Conservation (phyloP, 1,140 invertebrate genomes). For the Homalodisca vitripennis region DNA sequence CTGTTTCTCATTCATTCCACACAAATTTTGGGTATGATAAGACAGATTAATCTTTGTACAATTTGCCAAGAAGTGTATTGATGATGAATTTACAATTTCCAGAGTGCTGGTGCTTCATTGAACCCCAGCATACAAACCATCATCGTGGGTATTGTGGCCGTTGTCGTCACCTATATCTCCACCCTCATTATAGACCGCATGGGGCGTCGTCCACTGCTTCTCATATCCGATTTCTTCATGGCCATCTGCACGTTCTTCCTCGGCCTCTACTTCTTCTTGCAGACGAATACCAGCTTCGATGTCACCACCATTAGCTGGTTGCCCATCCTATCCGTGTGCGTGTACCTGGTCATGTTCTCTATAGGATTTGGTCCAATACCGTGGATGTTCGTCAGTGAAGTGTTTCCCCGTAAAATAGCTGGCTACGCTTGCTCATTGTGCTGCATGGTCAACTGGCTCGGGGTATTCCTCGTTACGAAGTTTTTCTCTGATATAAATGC, state of each 20-base stretch:
- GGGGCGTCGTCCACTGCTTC: slow-evolving; percentile 68
- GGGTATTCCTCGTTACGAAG: slow-evolving; percentile 79
- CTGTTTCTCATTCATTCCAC: too few relatives aligned
- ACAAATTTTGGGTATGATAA: too few relatives aligned
- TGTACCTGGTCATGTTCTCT: slow-evolving; percentile 77
- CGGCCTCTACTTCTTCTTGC: slow-evolving; percentile 64
- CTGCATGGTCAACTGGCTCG: slow-evolving; percentile 74
- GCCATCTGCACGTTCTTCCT: slow-evolving; percentile 58
- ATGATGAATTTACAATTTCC: too few relatives aligned
- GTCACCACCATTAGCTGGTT: slow-evolving; percentile 61
- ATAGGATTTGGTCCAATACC: slow-evolving; percentile 77
- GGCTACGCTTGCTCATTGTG: slow-evolving; percentile 71
- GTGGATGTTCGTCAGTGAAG: slow-evolving; percentile 75
- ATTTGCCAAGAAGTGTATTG: too few relatives aligned
- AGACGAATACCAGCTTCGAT: slow-evolving; percentile 51
- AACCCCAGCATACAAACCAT: slow-evolving; percentile 60
- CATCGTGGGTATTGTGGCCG: slow-evolving; percentile 75
- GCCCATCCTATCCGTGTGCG: slow-evolving; percentile 66
- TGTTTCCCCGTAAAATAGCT: slow-evolving; percentile 72
- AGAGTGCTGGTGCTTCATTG: slow-evolving; percentile 57
- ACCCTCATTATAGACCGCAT: slow-evolving; percentile 65
- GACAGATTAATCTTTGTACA: too few relatives aligned
- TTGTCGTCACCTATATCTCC: slow-evolving; percentile 66
- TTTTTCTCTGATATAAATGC: slow-evolving; percentile 63
- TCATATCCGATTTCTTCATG: slow-evolving; percentile 63